These are phyloP conservation scores for Nasonia giraulti DNA, from an alignment of 1,140 invertebrate genomes.

Conservation along the genomic window DNA sequence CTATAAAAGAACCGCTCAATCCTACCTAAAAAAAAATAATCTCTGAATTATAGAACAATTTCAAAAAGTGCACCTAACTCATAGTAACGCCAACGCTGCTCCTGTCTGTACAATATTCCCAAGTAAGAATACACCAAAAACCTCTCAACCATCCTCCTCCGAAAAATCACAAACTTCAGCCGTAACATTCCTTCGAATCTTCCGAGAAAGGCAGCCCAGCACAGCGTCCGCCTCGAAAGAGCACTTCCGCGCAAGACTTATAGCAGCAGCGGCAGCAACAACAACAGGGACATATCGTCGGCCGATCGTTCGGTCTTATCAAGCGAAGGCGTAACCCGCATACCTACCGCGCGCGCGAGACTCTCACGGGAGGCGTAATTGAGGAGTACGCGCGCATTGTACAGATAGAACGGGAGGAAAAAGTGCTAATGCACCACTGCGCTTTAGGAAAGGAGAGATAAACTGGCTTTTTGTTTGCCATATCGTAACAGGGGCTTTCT, in stretches of 20 bases:
- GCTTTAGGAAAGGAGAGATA: background rate
- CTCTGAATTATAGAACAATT: no score
- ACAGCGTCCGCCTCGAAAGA: background rate
- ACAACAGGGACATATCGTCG: conserved; percentile 17
- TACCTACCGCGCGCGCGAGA: background rate
- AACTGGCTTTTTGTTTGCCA: background rate
- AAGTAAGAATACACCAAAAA: background rate
- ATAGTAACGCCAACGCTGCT: no score
- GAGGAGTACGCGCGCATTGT: background rate
- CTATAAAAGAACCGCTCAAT: no score
- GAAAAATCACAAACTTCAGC: background rate
- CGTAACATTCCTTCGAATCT: background rate
- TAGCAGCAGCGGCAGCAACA: background rate
- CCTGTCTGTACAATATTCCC: background rate
- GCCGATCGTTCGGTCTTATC: conserved; percentile 23
- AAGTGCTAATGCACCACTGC: background rate
- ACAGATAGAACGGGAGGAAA: background rate
- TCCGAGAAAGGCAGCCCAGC: background rate
- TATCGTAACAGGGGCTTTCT: background rate
- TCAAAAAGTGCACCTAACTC: no score
- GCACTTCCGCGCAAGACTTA: background rate
- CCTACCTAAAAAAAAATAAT: no score
- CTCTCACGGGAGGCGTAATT: background rate
- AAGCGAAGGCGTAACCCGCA: conserved; percentile 13
- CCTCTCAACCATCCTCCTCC: background rate